Conservation (phyloP, 2,888 invertebrate genomes). For the Alitta virens region DNA sequence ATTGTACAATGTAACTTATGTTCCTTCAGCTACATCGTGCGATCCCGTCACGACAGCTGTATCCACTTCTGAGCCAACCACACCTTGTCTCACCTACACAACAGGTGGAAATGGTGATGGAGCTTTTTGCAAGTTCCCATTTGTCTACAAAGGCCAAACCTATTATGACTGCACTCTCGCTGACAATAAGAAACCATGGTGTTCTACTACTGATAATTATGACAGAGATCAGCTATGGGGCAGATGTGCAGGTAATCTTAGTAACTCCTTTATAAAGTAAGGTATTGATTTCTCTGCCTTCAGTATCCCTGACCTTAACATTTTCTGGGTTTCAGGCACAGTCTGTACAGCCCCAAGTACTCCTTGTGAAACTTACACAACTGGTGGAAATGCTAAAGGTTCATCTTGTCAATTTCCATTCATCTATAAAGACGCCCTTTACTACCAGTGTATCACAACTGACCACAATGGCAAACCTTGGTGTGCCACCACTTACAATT, state of each 20-base stretch:
- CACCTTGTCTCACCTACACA: background rate
- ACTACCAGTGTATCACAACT: background rate
- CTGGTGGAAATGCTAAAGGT: constrained; percentile 8
- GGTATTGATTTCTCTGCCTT: no score
- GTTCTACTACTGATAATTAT: constrained; percentile 13
- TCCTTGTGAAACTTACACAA: background rate
- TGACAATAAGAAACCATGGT: constrained; percentile 3
- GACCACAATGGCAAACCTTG: background rate
- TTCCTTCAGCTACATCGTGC: background rate
- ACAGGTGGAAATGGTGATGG: constrained; percentile 13
- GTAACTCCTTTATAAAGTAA: background rate
- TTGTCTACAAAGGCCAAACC: background rate
- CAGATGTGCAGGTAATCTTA: background rate
- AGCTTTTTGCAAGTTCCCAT: constrained; percentile 10
- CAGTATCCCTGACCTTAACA: no score
- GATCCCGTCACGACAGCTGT: background rate
- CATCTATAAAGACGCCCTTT: background rate
- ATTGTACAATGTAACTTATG: no score
- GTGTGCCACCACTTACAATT: constrained; percentile 15
- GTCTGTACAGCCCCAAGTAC: background rate
- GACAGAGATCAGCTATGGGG: constrained; percentile 11
- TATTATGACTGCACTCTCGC: constrained; percentile 1
- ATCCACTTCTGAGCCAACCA: background rate
- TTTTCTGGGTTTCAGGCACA: background rate
- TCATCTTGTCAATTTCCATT: constrained; percentile 12